These are phyloP conservation scores for Ptyas mucosa DNA, from an alignment of 2,113 vertebrate species.

Conservation along the genomic window DNA sequence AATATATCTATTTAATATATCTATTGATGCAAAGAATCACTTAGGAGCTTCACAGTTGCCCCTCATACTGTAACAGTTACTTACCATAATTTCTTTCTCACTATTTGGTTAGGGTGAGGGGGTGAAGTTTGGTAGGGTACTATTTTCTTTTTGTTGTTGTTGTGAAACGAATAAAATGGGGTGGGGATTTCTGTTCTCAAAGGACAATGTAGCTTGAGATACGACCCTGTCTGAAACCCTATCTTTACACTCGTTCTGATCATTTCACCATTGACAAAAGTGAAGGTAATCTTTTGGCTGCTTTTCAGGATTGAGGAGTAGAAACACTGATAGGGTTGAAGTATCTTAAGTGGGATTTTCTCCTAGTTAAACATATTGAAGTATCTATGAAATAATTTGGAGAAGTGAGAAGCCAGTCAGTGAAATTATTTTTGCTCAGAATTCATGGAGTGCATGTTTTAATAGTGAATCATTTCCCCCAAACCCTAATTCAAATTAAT, in stretches of 20 bases:
- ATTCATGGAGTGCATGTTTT: not conserved
- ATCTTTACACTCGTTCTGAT: not conserved
- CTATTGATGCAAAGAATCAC: not conserved
- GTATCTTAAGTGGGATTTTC: not conserved
- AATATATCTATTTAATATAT: no score
- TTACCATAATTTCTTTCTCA: not conserved
- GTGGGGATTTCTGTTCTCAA: not conserved
- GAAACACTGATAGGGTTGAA: not conserved
- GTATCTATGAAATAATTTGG: not conserved
- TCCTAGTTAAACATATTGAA: not conserved
- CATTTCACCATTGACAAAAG: not conserved
- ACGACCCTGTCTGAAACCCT: not conserved
- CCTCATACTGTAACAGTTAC: not conserved
- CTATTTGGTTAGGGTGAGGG: not conserved
- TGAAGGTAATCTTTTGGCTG: not conserved
- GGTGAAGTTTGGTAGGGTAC: not conserved
- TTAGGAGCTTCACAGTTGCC: not conserved
- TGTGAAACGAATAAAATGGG: not conserved
- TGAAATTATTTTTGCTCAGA: not conserved
- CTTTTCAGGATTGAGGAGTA: not conserved
- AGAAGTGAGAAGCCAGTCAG: not conserved
- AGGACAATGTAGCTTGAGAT: not conserved
- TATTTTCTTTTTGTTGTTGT: not conserved
- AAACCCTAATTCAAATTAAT: not conserved
- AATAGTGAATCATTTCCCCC: not conserved